Evolutionary conservation across 1,140 invertebrate genomes (phyloP).

Genomic region (Thrips palmi): DNA sequence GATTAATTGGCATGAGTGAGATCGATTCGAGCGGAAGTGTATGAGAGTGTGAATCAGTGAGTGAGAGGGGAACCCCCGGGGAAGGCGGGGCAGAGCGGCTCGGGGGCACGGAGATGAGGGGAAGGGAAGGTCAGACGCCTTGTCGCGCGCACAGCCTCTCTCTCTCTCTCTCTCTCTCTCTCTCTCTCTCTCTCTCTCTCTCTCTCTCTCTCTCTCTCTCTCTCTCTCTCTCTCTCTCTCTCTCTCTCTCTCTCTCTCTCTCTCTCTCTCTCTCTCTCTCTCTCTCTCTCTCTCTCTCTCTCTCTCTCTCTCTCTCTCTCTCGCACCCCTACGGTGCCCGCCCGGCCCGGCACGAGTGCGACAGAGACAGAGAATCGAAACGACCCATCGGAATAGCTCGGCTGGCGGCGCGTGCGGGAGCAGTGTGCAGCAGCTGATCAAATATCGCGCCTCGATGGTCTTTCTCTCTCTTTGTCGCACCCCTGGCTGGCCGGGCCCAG

Average conservation of each 20-base stretch:
- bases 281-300: constrained; percentile 16
- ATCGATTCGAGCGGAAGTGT: too few species aligned
- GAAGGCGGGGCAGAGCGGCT: too few species aligned
- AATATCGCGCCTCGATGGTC: too few species aligned
- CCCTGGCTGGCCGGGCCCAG: too few species aligned
- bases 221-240: constrained; percentile 17
- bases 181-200: constrained; percentile 20
- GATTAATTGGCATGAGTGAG: too few species aligned
- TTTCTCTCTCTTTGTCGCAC: too few species aligned
- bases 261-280: constrained; percentile 18
- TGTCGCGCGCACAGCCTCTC: constrained; percentile 68
- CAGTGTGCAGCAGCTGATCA: too few species aligned
- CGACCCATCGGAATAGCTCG: too few species aligned
- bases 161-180: constrained; percentile 22
- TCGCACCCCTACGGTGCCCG: constrained; percentile 6
- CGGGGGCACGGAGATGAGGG: background rate
- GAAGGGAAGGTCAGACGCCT: constrained; percentile 20
- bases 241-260: constrained; percentile 19
- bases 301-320: constrained; percentile 13
- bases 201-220: constrained; percentile 15
- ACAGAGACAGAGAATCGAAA: too few species aligned
- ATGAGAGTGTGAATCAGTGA: too few species aligned
- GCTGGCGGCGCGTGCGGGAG: too few species aligned
- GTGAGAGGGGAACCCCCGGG: too few species aligned
- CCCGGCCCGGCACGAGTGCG: background rate